phyloP scores from a whole-genome alignment of 2,888 invertebrate genomes.

The Arge pagana region DNA sequence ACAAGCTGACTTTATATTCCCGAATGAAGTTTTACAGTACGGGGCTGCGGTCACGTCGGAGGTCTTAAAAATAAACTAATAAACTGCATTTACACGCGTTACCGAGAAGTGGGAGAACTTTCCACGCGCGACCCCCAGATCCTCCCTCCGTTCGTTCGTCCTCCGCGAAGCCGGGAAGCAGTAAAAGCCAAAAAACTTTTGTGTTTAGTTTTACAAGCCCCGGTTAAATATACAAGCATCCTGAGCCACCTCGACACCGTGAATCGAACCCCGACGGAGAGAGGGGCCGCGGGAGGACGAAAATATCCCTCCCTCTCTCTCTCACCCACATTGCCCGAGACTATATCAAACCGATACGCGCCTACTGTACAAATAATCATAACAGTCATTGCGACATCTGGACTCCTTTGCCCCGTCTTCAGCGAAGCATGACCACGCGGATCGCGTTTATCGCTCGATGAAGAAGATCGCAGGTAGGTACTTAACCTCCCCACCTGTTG shows the following conservation, averaged over 20 bases:
- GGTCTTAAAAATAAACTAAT: slow-evolving; percentile 48
- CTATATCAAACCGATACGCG: background rate
- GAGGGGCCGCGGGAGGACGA: no score
- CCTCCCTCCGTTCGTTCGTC: background rate
- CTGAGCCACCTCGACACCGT: background rate
- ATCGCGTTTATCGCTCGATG: no score
- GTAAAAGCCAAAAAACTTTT: slow-evolving; percentile 17
- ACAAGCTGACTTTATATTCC: slow-evolving; percentile 16
- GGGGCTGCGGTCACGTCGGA: slow-evolving; percentile 23
- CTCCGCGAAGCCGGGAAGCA: background rate
- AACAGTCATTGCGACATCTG: slow-evolving; percentile 9
- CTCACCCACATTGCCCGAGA: background rate
- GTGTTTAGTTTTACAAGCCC: slow-evolving; percentile 22
- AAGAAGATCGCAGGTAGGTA: no score
- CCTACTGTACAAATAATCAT: slow-evolving; percentile 2
- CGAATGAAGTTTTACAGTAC: slow-evolving; percentile 19
- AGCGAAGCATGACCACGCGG: no score
- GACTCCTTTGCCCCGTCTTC: no score
- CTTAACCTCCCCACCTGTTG: no score
- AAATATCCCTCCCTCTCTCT: no score
- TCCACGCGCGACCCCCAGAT: background rate
- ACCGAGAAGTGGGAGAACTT: slow-evolving; percentile 23
- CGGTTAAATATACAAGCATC: slow-evolving; percentile 18
- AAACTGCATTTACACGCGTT: slow-evolving; percentile 33
- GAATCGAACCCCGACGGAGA: background rate